Evolutionary conservation across 2,888 invertebrate genomes (phyloP).

Genomic region (Dinocampus coccinellae): DNA sequence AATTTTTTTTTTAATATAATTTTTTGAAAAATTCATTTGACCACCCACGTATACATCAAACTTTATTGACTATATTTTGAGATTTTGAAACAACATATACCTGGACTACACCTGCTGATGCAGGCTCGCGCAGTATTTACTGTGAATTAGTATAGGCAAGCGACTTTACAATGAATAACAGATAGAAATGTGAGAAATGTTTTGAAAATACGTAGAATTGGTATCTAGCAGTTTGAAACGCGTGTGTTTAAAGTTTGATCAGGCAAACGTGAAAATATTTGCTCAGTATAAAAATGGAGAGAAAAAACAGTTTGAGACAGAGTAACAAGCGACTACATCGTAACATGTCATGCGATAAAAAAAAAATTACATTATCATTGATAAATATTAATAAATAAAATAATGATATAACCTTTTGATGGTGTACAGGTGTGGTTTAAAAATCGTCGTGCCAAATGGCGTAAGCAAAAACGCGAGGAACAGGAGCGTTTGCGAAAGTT

Average conservation of each 20-base stretch:
- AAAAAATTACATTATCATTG: background rate
- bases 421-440: constrained; percentile 92
- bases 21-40: constrained; percentile 35
- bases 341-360: no score
- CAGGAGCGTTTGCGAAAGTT: constrained; percentile 85
- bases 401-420: background rate
- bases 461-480: constrained; percentile 93
- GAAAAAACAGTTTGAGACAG: background rate
- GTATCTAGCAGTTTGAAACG: background rate
- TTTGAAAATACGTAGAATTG: constrained; percentile 12
- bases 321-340: no score
- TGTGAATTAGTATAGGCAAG: constrained; percentile 57
- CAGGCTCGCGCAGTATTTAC: constrained; percentile 47
- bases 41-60: constrained; percentile 50
- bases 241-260: constrained; percentile 3
- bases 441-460: constrained; percentile 95
- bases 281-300: background rate
- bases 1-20: constrained; percentile 2
- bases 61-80: constrained; percentile 50
- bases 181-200: background rate
- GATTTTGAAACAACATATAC: constrained; percentile 62
- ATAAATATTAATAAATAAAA: background rate
- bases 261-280: constrained; percentile 5
- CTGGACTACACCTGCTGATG: constrained; percentile 56
- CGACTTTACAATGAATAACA: constrained; percentile 42